Conservation (phyloP, 2,797 vertebrate genomes). For the Eleutherodactylus coqui region DNA sequence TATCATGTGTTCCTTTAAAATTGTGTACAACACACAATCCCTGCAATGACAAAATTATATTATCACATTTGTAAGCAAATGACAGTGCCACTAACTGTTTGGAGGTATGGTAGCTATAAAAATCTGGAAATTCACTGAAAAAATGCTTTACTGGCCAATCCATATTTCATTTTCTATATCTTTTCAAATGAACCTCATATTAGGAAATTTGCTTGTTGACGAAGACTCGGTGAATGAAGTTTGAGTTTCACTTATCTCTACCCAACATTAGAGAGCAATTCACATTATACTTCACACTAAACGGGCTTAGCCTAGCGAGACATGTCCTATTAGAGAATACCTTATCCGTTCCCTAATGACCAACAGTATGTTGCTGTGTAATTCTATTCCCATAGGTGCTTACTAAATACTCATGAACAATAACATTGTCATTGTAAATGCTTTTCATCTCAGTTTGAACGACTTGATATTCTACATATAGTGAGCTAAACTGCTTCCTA, state of each 20-base stretch:
- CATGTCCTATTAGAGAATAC: neutral
- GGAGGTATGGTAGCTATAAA: neutral
- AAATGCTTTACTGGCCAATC: neutral
- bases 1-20: slow-evolving; percentile 88
- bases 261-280: neutral
- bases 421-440: neutral
- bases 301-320: neutral
- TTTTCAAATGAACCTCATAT: neutral
- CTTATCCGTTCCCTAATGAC: neutral
- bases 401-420: neutral
- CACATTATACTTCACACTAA: neutral
- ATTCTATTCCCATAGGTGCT: neutral
- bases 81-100: neutral
- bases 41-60: slow-evolving; percentile 69
- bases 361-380: neutral
- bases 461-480: neutral
- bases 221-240: neutral
- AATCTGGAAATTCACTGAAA: too few relatives aligned
- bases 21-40: slow-evolving; percentile 97
- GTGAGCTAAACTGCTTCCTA: neutral
- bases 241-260: neutral
- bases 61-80: neutral
- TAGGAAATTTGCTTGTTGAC: neutral
- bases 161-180: neutral
- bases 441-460: neutral